Percentiles rank a stretch among this genome's conserved stretches.
Conservation (phyloP, 2,797 vertebrate genomes). For the Crotalus adamanteus region DNA sequence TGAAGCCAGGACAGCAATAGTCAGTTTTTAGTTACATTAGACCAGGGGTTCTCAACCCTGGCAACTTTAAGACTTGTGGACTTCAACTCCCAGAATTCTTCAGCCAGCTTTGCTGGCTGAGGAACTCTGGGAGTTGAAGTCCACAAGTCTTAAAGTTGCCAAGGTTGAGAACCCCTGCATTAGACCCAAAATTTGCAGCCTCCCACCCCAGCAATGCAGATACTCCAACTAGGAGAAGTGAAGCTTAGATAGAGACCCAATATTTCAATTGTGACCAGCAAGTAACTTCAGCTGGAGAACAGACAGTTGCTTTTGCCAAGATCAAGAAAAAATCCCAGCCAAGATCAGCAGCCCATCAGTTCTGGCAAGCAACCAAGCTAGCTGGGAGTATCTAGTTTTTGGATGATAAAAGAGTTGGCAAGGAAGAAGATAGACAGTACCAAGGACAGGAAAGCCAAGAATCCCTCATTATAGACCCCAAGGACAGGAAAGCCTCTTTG, state of each 20-base stretch:
- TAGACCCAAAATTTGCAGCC: background rate
- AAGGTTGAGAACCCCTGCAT: background rate
- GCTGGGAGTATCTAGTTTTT: background rate
- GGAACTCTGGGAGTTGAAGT: no score
- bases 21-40: background rate
- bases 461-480: background rate
- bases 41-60: no score
- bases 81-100: no score
- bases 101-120: no score
- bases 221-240: background rate
- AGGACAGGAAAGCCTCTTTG: background rate
- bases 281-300: background rate
- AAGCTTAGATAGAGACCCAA: background rate
- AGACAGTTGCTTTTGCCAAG: background rate
- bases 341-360: background rate
- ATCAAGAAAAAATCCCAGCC: background rate
- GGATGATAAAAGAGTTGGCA: background rate
- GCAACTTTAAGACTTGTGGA: no score
- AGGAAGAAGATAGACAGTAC: background rate
- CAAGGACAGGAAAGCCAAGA: background rate
- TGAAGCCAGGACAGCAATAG: background rate
- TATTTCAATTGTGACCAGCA: background rate
- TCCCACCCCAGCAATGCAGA: background rate
- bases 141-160: no score
- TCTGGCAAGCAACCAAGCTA: background rate